phyloP scores from a whole-genome alignment of 2,797 vertebrate species.

The Neomorphus geoffroyi region DNA sequence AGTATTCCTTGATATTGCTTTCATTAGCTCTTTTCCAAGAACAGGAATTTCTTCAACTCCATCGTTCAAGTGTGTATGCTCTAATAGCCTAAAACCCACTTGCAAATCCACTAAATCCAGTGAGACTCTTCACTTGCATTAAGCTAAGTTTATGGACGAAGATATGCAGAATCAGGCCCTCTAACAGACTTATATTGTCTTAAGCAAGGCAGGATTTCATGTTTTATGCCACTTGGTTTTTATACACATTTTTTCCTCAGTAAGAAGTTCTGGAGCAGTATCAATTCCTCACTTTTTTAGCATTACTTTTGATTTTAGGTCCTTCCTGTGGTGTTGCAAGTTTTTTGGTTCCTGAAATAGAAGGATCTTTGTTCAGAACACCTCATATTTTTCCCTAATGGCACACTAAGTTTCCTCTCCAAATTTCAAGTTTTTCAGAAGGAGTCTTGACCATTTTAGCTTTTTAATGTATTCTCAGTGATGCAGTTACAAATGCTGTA shows the following conservation, averaged over 20 bases:
- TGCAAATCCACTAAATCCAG: conserved; percentile 15
- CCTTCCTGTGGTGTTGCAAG: not conserved
- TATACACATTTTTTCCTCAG: not conserved
- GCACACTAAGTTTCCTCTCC: not conserved
- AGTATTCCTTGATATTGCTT: conserved; percentile 13
- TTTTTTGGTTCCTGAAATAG: not conserved
- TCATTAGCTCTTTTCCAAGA: conserved; percentile 46
- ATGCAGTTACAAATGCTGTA: not conserved
- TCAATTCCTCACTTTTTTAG: not conserved
- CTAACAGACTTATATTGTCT: not conserved
- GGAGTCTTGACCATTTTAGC: not conserved
- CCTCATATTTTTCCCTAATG: not conserved
- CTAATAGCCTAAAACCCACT: not conserved
- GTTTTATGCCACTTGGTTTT: not conserved
- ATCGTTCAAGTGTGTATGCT: not conserved
- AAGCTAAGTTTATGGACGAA: not conserved
- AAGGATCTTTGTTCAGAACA: not conserved
- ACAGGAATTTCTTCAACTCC: not conserved
- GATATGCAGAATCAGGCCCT: not conserved
- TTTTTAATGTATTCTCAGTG: not conserved
- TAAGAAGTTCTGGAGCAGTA: not conserved
- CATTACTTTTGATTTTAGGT: not conserved
- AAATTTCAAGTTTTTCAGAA: not conserved
- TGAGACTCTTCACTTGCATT: not conserved
- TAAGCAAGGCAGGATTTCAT: not conserved